Percentiles rank a stretch among this genome's conserved stretches.
Conservation (phyloP, 2,113 vertebrate species). For the Typhlomys cinereus region DNA sequence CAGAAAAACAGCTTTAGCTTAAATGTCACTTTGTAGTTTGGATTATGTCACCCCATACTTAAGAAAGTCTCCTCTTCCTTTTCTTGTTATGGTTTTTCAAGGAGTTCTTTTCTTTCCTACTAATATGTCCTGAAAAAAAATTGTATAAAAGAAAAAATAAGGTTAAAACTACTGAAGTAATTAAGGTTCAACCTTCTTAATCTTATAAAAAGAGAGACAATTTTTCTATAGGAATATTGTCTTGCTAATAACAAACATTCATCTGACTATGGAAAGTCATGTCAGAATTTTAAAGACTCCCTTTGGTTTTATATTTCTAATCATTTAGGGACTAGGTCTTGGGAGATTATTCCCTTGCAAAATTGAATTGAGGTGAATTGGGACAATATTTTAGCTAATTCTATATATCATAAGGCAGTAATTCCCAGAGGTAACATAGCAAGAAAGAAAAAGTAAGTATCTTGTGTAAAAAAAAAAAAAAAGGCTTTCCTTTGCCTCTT, state of each 20-base stretch:
- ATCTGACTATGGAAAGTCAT: not conserved
- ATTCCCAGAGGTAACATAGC: not conserved
- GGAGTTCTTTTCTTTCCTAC: not conserved
- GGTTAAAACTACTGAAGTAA: constrained; percentile 15
- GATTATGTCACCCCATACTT: not conserved
- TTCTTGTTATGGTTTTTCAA: constrained; percentile 15
- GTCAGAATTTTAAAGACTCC: constrained; percentile 7
- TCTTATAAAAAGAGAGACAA: constrained; percentile 2
- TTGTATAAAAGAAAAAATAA: not conserved
- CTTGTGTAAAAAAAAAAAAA: constrained; percentile 19
- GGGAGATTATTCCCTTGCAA: constrained; percentile 40
- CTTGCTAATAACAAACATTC: not conserved
- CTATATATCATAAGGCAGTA: not conserved
- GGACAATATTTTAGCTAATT: not conserved
- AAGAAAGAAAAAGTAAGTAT: constrained; percentile 19
- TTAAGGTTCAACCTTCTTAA: not conserved
- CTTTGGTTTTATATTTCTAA: constrained; percentile 30
- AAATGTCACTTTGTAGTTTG: constrained; percentile 17
- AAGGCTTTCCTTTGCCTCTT: not conserved
- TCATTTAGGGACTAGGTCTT: not conserved
- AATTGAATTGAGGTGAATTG: constrained; percentile 41
- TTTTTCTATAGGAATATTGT: constrained; percentile 5
- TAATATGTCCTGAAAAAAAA: not conserved
- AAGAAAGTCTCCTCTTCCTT: not conserved
- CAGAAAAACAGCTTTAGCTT: not conserved